These are phyloP conservation scores for Zaprionus davidi DNA, from an alignment of 1,140 invertebrate species.

Conservation along the genomic window DNA sequence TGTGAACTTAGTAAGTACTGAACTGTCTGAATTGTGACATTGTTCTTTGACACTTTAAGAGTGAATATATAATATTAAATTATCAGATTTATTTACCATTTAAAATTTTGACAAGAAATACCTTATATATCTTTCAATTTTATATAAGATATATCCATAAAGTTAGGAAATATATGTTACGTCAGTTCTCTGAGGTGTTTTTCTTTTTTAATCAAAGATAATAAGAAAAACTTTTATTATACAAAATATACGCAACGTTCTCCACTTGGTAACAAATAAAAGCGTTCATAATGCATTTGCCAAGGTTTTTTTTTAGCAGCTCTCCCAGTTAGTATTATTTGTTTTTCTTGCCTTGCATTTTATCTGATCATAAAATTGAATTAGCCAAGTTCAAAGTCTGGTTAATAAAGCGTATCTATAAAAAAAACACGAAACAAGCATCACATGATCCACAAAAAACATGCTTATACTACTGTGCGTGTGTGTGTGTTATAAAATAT, in stretches of 20 bases:
- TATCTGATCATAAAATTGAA: conserved; percentile 64
- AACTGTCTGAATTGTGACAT: neutral
- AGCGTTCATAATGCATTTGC: neutral
- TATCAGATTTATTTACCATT: neutral
- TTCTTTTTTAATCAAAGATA: too few species aligned
- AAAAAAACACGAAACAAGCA: conserved; percentile 34
- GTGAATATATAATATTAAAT: neutral
- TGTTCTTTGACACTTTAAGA: neutral
- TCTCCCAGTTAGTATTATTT: neutral
- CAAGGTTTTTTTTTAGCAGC: neutral
- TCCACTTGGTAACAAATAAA: neutral
- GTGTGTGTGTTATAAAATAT: conserved; percentile 13
- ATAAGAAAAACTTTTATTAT: neutral
- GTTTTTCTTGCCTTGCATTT: conserved; percentile 42
- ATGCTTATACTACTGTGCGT: conserved; percentile 24
- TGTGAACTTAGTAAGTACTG: neutral
- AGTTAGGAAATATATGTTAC: neutral
- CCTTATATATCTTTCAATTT: neutral
- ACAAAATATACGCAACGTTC: neutral
- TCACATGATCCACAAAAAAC: conserved; percentile 64
- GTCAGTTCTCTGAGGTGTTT: too few species aligned
- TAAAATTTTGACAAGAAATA: too few species aligned
- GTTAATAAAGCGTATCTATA: conserved; percentile 49
- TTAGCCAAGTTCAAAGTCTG: conserved; percentile 60
- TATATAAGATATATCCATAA: neutral